Evolutionary conservation across 2,888 invertebrate genomes (phyloP), one percentile per base, ranked within the genome.

Genomic region (Notocelia uddmanniana): DNA sequence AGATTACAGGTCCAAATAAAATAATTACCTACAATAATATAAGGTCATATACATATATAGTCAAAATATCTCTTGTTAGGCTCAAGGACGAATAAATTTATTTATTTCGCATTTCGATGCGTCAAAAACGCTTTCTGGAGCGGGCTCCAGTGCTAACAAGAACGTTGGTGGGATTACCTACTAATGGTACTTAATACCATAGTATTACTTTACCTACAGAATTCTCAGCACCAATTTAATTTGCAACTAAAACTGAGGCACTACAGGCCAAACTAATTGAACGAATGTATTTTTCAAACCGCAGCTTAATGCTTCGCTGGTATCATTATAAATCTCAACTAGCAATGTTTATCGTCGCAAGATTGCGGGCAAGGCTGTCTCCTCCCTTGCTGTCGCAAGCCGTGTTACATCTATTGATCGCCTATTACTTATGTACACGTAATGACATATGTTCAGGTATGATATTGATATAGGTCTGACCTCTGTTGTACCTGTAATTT

Each of bases 361-460:
- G 79, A 89, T 82, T 81, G 83, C 86, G 88, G 83, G 87, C 89
- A 88, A 89, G 89, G 89, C 75, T 84, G 83, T 79, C 87, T 83
- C 86, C 87, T 86, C 86, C 87, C 83, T 78, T 73, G 75, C 75
- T 75, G 74, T 70, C 64, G 70, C 59, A 58, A 71, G 58, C 23
- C 68, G 60, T 67, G 68, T 55, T 69, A 58, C 71, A 71, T 73
- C 73, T 73, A 73, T 73, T 55, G 73, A 73, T 73, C 54, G 41
- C 64, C 50, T 57, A 62, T 68, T 60, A 67, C 71, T 64, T 72
- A 62, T 68, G 55, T 68, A 50, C 23, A 58, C 50, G 69, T 73
- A 69, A 73, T 73, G 73, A 73, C 73, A 73, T 58, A 68, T 72
- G 72, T 62, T 72, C 66, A 31, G 68, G 63, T 73, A 69, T 73